Conservation (phyloP, 2,113 vertebrate species). For the Datnioides undecimradiatus region DNA sequence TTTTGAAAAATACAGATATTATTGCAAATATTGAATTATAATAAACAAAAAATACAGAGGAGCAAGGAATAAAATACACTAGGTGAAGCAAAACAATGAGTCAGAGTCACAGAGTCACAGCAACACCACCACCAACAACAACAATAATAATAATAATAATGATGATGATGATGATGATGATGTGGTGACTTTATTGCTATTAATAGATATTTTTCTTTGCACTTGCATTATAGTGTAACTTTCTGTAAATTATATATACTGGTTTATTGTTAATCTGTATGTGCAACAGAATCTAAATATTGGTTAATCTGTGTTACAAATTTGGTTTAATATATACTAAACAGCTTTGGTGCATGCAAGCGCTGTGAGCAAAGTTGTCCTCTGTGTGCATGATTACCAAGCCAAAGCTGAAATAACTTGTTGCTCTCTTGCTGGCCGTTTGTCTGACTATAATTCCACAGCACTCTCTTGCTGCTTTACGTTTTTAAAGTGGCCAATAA, state of each 20-base stretch:
- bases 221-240: not conserved
- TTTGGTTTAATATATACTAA: not conserved
- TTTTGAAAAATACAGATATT: not conserved
- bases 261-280: not conserved
- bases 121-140: too few species aligned
- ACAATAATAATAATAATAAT: not conserved
- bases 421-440: constrained; percentile 25
- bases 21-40: too few species aligned
- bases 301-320: not conserved
- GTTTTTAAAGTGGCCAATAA: constrained; percentile 20
- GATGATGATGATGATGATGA: not conserved
- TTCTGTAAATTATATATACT: not conserved
- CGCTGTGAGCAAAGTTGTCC: not conserved
- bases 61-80: not conserved
- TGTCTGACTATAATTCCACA: constrained; percentile 3
- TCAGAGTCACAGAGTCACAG: too few species aligned
- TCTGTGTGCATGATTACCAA: not conserved
- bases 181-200: not conserved
- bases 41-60: not conserved
- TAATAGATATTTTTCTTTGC: not conserved
- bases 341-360: too few species aligned
- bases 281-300: too few species aligned
- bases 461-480: constrained; percentile 11
- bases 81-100: not conserved
- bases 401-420: constrained; percentile 26